Evolutionary conservation across 2,888 invertebrate species (phyloP).

Genomic region (Caenorhabditis afra): DNA sequence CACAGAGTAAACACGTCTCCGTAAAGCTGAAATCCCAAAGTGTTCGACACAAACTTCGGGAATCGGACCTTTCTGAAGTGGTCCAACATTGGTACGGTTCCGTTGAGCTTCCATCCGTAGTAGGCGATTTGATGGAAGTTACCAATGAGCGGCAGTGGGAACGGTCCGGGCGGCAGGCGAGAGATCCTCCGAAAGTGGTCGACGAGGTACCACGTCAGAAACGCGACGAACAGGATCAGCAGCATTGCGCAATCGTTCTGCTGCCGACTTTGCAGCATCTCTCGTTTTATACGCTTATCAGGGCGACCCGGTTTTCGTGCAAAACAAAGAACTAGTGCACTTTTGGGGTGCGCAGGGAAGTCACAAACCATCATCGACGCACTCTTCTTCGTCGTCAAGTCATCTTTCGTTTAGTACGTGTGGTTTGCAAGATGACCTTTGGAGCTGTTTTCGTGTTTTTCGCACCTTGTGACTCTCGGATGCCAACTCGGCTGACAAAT

Average conservation of each 20-base stretch:
- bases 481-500: no score
- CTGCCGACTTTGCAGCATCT: neutral
- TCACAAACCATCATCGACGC: slow-evolving; percentile 4
- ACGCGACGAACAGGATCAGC: neutral
- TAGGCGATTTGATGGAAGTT: slow-evolving; percentile 42
- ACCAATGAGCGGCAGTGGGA: slow-evolving; percentile 47
- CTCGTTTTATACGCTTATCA: neutral
- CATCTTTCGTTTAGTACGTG: neutral
- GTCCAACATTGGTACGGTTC: slow-evolving; percentile 31
- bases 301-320: no score
- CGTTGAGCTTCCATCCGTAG: neutral
- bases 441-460: neutral
- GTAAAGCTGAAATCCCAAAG: slow-evolving; percentile 5
- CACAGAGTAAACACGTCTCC: slow-evolving; percentile 31
- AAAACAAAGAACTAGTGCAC: no score
- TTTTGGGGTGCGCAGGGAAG: neutral
- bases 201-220: neutral
- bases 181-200: neutral
- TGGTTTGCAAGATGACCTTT: neutral
- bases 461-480: neutral
- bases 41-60: no score
- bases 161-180: slow-evolving; percentile 37
- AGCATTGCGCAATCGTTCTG: neutral
- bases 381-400: neutral
- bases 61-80: slow-evolving; percentile 16